Conservation (phyloP, 2,797 vertebrate genomes). For the Nyctibius grandis region DNA sequence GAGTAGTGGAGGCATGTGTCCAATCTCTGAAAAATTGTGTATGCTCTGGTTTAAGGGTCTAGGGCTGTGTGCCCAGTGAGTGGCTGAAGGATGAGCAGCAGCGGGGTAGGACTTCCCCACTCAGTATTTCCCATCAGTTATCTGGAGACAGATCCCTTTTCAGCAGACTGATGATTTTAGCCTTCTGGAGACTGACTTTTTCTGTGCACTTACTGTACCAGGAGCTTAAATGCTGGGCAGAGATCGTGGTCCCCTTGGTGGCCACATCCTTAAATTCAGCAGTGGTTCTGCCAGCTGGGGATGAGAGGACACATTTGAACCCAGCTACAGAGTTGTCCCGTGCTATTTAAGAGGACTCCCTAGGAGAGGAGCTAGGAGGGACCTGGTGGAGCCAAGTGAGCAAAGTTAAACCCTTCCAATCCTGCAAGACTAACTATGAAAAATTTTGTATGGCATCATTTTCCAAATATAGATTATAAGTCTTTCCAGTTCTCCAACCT, state of each 20-base stretch:
- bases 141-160: neutral
- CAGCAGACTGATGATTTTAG: neutral
- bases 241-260: neutral
- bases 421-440: neutral
- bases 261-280: neutral
- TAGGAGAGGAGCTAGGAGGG: neutral
- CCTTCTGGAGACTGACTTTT: neutral
- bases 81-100: neutral
- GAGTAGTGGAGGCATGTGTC: too few species aligned
- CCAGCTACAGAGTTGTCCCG: accelerated
- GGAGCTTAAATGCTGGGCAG: neutral
- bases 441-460: neutral
- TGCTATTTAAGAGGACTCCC: accelerated
- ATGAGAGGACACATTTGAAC: neutral
- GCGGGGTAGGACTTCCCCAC: neutral
- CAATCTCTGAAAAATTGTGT: accelerated
- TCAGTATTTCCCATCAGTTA: neutral
- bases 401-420: neutral
- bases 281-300: neutral
- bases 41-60: neutral
- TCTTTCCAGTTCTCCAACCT: neutral
- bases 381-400: neutral
- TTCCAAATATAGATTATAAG: neutral
- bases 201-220: neutral
- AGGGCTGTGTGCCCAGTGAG: neutral